A percentile compares a stretch with the other conserved stretches of the same genome.
phyloP scores from a whole-genome alignment of 2,113 vertebrate species.

The Pomatorhinus ruficollis region DNA sequence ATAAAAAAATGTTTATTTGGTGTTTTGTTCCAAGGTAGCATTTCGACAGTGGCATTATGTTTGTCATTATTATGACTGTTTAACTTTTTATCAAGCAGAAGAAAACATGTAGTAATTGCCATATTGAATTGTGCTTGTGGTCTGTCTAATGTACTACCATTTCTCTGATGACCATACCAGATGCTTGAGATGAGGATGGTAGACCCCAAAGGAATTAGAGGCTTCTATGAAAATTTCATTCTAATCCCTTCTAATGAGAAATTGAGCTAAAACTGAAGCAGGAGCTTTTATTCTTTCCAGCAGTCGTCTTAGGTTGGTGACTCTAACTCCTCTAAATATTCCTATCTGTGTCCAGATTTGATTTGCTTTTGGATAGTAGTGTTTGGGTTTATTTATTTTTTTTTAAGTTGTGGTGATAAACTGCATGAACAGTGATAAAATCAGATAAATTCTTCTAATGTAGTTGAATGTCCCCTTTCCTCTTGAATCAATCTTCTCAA shows the following conservation, averaged over 20 bases:
- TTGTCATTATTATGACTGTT: too few species aligned
- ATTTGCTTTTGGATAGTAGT: not conserved
- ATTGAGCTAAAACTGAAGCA: constrained; percentile 44
- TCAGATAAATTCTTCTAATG: not conserved
- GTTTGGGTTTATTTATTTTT: not conserved
- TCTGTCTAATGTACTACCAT: not conserved
- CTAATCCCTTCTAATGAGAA: constrained; percentile 64
- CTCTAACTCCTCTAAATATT: not conserved
- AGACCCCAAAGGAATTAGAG: constrained; percentile 39
- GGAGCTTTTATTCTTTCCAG: constrained; percentile 23
- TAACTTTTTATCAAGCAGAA: constrained; percentile 21
- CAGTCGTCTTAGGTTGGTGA: not conserved
- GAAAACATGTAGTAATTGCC: constrained; percentile 30
- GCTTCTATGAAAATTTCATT: constrained; percentile 49
- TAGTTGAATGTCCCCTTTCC: not conserved
- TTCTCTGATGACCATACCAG: constrained; percentile 52
- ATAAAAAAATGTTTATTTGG: not conserved
- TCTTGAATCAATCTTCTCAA: not conserved
- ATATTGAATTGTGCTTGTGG: constrained; percentile 19
- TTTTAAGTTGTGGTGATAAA: not conserved
- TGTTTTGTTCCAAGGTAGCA: not conserved
- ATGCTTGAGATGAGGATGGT: constrained; percentile 38
- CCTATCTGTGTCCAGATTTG: not conserved
- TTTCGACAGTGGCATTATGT: not conserved
- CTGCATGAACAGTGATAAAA: not conserved